Conservation (phyloP, 1,140 invertebrate species). For the Platyura marginata region DNA sequence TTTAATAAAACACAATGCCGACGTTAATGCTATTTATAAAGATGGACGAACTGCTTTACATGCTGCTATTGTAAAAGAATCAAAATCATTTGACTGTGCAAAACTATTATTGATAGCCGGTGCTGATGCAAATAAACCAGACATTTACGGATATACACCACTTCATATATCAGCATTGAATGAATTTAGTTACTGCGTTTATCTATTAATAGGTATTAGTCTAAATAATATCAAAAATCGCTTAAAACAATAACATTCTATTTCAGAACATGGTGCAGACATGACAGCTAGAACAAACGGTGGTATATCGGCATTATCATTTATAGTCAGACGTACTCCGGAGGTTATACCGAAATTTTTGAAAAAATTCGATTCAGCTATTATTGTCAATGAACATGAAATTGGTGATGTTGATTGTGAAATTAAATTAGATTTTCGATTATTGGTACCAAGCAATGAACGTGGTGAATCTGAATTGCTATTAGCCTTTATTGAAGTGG, state of each 20-base stretch:
- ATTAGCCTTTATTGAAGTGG: slow-evolving; percentile 55
- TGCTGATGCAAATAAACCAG: slow-evolving; percentile 56
- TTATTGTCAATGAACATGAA: slow-evolving; percentile 61
- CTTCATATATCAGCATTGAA: slow-evolving; percentile 70
- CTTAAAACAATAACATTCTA: not conserved
- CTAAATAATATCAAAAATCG: not conserved
- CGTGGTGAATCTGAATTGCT: slow-evolving; percentile 51
- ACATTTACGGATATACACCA: slow-evolving; percentile 60
- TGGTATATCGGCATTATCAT: slow-evolving; percentile 55
- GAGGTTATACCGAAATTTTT: slow-evolving; percentile 55
- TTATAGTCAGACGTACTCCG: slow-evolving; percentile 61
- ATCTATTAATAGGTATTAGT: slow-evolving; percentile 41
- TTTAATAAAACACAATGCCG: slow-evolving; percentile 37
- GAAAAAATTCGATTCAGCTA: slow-evolving; percentile 51
- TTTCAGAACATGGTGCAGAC: slow-evolving; percentile 51
- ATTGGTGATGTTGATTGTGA: slow-evolving; percentile 68
- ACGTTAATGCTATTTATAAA: slow-evolving; percentile 39
- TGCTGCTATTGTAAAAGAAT: slow-evolving; percentile 54
- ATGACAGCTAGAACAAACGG: slow-evolving; percentile 64
- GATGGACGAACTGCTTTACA: slow-evolving; percentile 62
- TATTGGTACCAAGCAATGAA: slow-evolving; percentile 37
- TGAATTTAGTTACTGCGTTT: slow-evolving; percentile 57
- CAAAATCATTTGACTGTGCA: slow-evolving; percentile 49
- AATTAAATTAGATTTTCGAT: slow-evolving; percentile 53
- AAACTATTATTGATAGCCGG: slow-evolving; percentile 41